Percentiles rank a stretch among this genome's conserved stretches.
Evolutionary conservation across 2,113 vertebrate species (phyloP).

Genomic region (Spheniscus mendiculus): DNA sequence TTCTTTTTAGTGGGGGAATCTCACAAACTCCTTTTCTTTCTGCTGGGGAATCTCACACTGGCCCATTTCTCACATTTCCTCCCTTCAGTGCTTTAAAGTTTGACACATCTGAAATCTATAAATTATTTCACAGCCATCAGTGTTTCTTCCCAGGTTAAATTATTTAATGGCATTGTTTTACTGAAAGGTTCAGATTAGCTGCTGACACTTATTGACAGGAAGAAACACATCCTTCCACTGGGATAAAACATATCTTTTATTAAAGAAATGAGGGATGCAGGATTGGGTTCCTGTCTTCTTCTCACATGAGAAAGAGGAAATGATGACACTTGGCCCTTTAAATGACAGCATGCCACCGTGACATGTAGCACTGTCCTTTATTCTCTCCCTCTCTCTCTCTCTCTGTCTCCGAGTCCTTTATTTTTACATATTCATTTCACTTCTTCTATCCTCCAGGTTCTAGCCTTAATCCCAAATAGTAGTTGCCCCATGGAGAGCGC

Average conservation of each 20-base stretch:
- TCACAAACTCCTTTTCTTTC: background rate
- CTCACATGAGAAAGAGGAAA: slow-evolving; percentile 43
- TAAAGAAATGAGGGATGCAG: slow-evolving; percentile 37
- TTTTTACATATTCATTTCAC: background rate
- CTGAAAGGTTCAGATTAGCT: slow-evolving; percentile 74
- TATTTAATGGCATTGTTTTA: slow-evolving; percentile 77
- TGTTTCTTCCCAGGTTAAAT: slow-evolving; percentile 71
- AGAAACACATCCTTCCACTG: slow-evolving; percentile 61
- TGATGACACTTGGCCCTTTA: slow-evolving; percentile 53
- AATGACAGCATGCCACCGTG: background rate
- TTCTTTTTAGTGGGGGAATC: background rate
- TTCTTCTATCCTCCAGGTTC: background rate
- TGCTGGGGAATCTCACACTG: background rate
- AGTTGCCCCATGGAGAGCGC: background rate
- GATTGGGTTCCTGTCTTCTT: slow-evolving; percentile 59
- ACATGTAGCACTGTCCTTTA: background rate
- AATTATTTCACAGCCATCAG: slow-evolving; percentile 72
- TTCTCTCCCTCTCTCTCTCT: background rate
- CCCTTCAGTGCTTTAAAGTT: slow-evolving; percentile 56
- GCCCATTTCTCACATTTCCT: slow-evolving; percentile 28
- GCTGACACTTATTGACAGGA: slow-evolving; percentile 73
- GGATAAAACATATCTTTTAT: slow-evolving; percentile 71
- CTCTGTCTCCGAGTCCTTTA: background rate
- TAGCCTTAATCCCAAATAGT: slow-evolving; percentile 9
- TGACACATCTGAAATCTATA: slow-evolving; percentile 75